These are phyloP conservation scores for Xenotilapia caudafasciata DNA, from an alignment of 2,113 vertebrate species.

Conservation along the genomic window DNA sequence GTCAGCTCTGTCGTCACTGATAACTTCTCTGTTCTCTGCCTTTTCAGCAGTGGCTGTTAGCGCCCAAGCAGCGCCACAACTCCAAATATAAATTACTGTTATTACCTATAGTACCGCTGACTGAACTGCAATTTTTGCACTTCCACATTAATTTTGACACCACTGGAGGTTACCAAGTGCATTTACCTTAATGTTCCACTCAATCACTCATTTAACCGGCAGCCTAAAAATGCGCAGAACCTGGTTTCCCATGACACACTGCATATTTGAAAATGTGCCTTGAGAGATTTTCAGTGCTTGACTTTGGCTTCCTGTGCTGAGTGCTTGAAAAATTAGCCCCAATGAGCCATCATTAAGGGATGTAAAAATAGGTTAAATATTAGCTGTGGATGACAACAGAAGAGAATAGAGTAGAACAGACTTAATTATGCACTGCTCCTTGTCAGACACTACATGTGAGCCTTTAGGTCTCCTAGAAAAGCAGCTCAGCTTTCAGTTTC, in stretches of 20 bases:
- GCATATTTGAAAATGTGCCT: background rate
- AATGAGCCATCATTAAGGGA: conserved; percentile 1
- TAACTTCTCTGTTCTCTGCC: background rate
- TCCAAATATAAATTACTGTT: background rate
- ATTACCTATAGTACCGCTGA: background rate
- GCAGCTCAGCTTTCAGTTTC: background rate
- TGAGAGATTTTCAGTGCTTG: background rate
- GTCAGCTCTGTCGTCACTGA: background rate
- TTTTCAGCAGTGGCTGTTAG: background rate
- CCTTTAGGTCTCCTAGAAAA: background rate
- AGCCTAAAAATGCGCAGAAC: background rate
- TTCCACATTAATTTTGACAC: background rate
- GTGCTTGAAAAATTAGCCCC: background rate
- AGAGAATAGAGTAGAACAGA: background rate
- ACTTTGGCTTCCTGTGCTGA: background rate
- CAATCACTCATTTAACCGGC: background rate
- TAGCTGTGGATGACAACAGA: background rate
- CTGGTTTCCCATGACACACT: background rate
- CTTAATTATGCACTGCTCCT: background rate
- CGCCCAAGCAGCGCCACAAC: background rate
- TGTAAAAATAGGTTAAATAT: background rate
- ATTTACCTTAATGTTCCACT: background rate
- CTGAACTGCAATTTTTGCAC: background rate
- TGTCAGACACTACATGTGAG: background rate
- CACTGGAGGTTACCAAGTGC: background rate